These are phyloP conservation scores for Acanthopagrus latus DNA, from an alignment of 2,797 vertebrate species.

Conservation along the genomic window DNA sequence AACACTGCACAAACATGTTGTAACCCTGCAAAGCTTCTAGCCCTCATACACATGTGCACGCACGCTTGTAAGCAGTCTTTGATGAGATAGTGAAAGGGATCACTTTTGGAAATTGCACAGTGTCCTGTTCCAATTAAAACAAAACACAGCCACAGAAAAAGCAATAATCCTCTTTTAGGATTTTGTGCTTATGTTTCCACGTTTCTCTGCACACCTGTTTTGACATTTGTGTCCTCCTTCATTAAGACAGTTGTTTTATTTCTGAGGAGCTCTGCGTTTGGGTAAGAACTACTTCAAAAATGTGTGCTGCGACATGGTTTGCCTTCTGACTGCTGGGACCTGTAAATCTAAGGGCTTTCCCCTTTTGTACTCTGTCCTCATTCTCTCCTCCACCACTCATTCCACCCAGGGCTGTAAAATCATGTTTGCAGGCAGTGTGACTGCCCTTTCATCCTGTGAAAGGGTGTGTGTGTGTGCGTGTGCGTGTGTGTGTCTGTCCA, in stretches of 20 bases:
- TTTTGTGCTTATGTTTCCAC: conserved; percentile 36
- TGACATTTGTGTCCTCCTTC: no score
- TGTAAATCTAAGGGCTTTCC: conserved; percentile 78
- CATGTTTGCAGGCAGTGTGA: conserved; percentile 83
- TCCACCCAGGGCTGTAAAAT: conserved; percentile 87
- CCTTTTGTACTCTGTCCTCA: conserved; percentile 82
- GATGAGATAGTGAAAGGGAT: conserved; percentile 76
- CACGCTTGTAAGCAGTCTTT: conserved; percentile 61
- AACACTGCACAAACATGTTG: conserved; percentile 35
- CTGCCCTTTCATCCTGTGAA: conserved; percentile 86
- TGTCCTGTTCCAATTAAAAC: conserved; percentile 64
- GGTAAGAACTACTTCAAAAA: conserved; percentile 24
- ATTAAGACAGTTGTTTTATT: conserved; percentile 38
- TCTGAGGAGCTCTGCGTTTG: conserved; percentile 20
- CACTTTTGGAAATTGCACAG: conserved; percentile 67
- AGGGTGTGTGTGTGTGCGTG: conserved; percentile 71
- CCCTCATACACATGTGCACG: conserved; percentile 62
- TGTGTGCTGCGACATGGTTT: conserved; percentile 65
- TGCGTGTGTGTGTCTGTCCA: conserved; percentile 62
- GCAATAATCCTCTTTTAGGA: conserved; percentile 59
- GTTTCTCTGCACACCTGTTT: background rate
- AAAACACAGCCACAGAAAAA: conserved; percentile 62
- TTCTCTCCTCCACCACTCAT: conserved; percentile 83
- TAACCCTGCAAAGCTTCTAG: conserved; percentile 32
- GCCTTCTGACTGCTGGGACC: conserved; percentile 73